A percentile compares a stretch with the other conserved stretches of the same genome.
Conservation (phyloP, 2,113 vertebrate genomes). For the Lagopus muta region DNA sequence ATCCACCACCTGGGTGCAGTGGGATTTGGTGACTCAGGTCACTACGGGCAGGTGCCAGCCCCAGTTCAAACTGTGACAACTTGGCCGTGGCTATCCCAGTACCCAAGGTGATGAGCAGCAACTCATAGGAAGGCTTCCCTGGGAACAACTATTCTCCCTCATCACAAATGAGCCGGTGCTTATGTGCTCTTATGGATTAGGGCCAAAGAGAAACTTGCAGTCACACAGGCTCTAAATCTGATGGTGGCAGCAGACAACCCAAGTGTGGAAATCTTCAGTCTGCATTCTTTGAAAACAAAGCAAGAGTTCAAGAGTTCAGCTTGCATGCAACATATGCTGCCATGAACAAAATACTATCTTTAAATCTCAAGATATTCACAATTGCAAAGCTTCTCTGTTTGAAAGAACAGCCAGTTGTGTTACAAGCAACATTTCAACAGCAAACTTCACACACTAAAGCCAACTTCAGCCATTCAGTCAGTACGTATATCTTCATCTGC, state of each 20-base stretch:
- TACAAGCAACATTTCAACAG: slow-evolving; percentile 27
- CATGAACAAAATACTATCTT: not conserved
- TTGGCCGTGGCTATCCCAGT: not conserved
- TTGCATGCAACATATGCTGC: not conserved
- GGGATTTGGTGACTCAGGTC: not conserved
- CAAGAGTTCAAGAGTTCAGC: slow-evolving; percentile 53
- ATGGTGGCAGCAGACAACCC: not conserved
- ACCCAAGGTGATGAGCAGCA: not conserved
- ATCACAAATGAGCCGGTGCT: not conserved
- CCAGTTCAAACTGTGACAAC: not conserved
- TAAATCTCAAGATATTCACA: slow-evolving; percentile 12
- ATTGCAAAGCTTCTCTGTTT: not conserved
- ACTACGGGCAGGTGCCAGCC: not conserved
- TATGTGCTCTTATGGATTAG: not conserved
- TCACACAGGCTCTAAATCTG: slow-evolving; percentile 44
- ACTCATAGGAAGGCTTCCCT: not conserved
- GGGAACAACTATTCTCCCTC: not conserved
- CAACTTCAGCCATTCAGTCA: not conserved
- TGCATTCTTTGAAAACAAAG: slow-evolving; percentile 22
- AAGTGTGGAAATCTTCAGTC: slow-evolving; percentile 50
- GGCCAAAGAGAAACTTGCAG: not conserved
- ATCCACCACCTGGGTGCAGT: not conserved
- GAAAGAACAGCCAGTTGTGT: not conserved
- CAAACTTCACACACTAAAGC: not conserved
- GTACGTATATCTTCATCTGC: not conserved